Conservation (phyloP, 2,797 vertebrate species). For the Euphonia xanthogaster region DNA sequence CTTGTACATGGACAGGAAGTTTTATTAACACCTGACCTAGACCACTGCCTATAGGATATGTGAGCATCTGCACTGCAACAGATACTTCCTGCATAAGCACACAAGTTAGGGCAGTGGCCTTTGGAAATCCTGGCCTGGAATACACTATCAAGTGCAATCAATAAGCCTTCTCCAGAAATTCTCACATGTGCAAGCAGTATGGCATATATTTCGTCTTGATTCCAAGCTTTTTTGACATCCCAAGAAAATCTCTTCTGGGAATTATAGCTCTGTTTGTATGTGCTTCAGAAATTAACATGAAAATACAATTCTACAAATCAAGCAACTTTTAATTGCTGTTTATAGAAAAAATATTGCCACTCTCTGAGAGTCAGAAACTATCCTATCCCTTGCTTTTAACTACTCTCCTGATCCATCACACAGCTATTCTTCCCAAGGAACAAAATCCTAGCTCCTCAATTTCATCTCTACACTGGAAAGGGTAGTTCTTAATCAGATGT, state of each 20-base stretch:
- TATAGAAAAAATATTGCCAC: neutral
- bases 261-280: neutral
- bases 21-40: neutral
- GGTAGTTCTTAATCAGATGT: neutral
- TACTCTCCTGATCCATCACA: neutral
- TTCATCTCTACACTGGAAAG: neutral
- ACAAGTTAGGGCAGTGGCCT: neutral
- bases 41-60: neutral
- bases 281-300: neutral
- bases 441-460: neutral
- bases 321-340: neutral
- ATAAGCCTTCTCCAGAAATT: neutral
- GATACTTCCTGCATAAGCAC: neutral
- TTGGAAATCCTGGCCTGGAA: neutral
- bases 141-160: neutral
- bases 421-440: neutral
- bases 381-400: neutral
- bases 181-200: neutral
- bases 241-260: neutral
- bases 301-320: neutral
- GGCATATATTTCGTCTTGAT: neutral
- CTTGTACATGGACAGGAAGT: neutral
- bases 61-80: neutral
- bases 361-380: neutral
- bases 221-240: neutral